Percentiles rank a stretch among this genome's conserved stretches.
Conservation (phyloP, 2,113 vertebrate genomes). For the Amphiprion percula region DNA sequence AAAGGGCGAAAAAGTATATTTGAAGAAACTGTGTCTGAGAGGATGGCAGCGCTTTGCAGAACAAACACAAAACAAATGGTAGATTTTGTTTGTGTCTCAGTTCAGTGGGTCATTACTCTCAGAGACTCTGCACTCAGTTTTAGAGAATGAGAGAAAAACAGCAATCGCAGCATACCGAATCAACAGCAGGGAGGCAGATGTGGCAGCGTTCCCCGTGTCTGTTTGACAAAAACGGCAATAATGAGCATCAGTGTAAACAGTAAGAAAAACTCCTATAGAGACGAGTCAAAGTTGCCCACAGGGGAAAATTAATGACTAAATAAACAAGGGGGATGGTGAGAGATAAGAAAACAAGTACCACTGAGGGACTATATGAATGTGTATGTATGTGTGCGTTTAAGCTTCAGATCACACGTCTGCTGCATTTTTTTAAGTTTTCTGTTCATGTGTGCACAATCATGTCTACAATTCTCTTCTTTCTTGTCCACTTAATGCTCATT, state of each 20-base stretch:
- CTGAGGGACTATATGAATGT: neutral
- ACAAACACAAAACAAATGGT: constrained; percentile 23
- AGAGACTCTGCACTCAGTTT: constrained; percentile 5
- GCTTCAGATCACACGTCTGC: neutral
- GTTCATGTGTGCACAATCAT: neutral
- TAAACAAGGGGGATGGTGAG: constrained; percentile 11
- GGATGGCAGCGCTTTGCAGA: constrained; percentile 1
- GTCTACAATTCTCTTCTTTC: neutral
- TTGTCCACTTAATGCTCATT: neutral
- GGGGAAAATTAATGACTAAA: constrained; percentile 25
- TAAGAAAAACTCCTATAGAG: constrained; percentile 6
- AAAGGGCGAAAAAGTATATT: constrained; percentile 23
- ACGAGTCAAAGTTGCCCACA: constrained; percentile 11
- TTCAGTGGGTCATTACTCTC: constrained; percentile 35
- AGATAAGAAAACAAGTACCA: constrained; percentile 16
- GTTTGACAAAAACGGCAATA: constrained; percentile 42
- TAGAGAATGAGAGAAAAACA: constrained; percentile 19
- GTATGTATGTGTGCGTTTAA: neutral
- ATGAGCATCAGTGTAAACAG: constrained; percentile 50
- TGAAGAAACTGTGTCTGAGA: neutral
- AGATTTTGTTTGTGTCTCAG: constrained; percentile 16
- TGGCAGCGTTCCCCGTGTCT: constrained; percentile 12
- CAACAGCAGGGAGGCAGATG: constrained; percentile 43
- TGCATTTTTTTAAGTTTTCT: neutral
- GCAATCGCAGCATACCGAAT: neutral